Evolutionary conservation across 1,140 invertebrate species (phyloP).

Genomic region (Musca vetustissima): DNA sequence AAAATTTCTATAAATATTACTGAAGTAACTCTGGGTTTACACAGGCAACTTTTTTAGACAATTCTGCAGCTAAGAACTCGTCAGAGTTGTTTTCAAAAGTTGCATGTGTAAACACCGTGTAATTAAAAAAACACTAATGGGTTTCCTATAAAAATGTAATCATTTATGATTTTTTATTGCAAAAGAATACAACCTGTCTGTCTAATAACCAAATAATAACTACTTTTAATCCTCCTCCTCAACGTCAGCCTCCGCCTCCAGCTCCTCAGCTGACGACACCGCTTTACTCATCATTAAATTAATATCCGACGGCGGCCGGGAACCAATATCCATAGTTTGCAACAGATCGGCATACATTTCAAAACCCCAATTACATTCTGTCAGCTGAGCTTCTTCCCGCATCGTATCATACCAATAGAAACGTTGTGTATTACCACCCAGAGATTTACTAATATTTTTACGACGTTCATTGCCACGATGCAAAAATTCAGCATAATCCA

Average conservation of each 20-base stretch:
- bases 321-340: background rate
- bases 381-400: constrained; percentile 28
- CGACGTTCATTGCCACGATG: constrained; percentile 43
- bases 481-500: constrained; percentile 46
- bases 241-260: background rate
- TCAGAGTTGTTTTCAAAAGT: no score
- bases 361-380: constrained; percentile 44
- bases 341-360: constrained; percentile 29
- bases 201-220: no score
- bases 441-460: constrained; percentile 42
- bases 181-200: no score
- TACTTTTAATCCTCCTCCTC: background rate
- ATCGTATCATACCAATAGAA: constrained; percentile 44
- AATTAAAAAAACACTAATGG: no score
- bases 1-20: no score
- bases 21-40: no score
- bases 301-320: background rate
- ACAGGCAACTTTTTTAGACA: no score
- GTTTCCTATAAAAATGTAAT: no score
- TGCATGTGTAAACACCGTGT: no score
- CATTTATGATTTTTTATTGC: no score
- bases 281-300: background rate
- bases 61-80: no score
- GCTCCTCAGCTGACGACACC: background rate
- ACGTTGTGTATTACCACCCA: constrained; percentile 50